These are phyloP conservation scores for Apoda limacodes DNA, from an alignment of 2,888 invertebrate species.

Conservation along the genomic window DNA sequence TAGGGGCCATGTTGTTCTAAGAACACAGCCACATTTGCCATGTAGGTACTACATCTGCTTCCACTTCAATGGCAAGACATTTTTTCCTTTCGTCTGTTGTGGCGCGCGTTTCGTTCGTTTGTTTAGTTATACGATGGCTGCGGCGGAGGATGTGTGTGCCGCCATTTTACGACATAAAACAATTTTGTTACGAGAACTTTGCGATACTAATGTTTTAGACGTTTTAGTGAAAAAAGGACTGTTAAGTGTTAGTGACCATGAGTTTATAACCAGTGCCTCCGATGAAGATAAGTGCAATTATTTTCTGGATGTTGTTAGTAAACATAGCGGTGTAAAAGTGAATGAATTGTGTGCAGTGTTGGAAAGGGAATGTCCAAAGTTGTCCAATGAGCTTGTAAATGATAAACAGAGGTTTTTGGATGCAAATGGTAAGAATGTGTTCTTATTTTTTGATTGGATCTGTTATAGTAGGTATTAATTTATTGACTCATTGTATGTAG, in stretches of 20 bases:
- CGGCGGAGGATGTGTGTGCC: slow-evolving; percentile 68
- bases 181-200: slow-evolving; percentile 71
- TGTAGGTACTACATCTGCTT: slow-evolving; percentile 37
- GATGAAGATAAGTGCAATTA: slow-evolving; percentile 69
- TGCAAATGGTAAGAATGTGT: slow-evolving; percentile 54
- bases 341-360: slow-evolving; percentile 72
- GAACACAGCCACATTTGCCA: slow-evolving; percentile 10
- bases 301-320: slow-evolving; percentile 72
- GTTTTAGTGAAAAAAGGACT: slow-evolving; percentile 75
- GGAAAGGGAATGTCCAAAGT: slow-evolving; percentile 72
- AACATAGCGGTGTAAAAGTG: slow-evolving; percentile 71
- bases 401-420: slow-evolving; percentile 65
- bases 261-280: slow-evolving; percentile 56
- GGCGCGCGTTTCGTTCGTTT: slow-evolving; percentile 18
- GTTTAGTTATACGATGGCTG: slow-evolving; percentile 61
- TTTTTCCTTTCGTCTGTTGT: slow-evolving; percentile 21
- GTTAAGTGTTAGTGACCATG: slow-evolving; percentile 71
- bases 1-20: no score
- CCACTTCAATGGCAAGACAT: slow-evolving; percentile 23
- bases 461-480: no score
- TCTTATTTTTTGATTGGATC: no score
- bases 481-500: slow-evolving; percentile 10
- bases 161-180: slow-evolving; percentile 72
- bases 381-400: slow-evolving; percentile 72
- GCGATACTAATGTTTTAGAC: slow-evolving; percentile 72